phyloP scores from a whole-genome alignment of 1,140 invertebrate genomes.

The Ceratina japonica region DNA sequence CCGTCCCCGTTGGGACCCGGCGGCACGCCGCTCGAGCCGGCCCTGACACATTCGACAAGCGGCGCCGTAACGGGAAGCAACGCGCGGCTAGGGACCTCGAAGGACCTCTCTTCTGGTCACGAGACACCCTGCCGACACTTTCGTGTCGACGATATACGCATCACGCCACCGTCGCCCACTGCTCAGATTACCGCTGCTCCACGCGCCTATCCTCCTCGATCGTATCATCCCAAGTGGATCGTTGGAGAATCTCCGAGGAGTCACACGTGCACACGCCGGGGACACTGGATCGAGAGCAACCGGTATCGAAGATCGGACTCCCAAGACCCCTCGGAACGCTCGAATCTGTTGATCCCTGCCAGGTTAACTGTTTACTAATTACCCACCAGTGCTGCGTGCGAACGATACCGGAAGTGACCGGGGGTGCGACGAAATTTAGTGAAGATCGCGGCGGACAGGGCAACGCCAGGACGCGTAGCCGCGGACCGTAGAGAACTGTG shows the following conservation, averaged over 20 bases:
- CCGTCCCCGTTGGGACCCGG: constrained; percentile 75
- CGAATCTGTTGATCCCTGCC: neutral
- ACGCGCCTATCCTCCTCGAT: constrained; percentile 30
- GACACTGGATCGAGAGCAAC: neutral
- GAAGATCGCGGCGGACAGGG: constrained; percentile 2
- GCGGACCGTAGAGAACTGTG: neutral
- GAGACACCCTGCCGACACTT: constrained; percentile 57
- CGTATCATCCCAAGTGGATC: constrained; percentile 41
- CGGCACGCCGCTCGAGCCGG: constrained; percentile 74
- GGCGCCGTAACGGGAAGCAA: constrained; percentile 80
- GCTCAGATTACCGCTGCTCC: constrained; percentile 52
- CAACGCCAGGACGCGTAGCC: neutral
- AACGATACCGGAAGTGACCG: constrained; percentile 23
- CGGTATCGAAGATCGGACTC: neutral
- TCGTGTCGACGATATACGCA: constrained; percentile 57
- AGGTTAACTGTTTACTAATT: no score
- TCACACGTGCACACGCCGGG: constrained; percentile 20
- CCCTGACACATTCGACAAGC: constrained; percentile 80
- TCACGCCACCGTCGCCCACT: constrained; percentile 34
- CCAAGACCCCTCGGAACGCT: neutral
- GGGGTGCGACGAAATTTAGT: constrained; percentile 36
- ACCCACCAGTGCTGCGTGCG: neutral
- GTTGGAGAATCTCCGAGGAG: constrained; percentile 43
- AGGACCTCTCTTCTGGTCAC: constrained; percentile 60
- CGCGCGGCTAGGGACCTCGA: constrained; percentile 78